Conservation (phyloP, 2,888 invertebrate species). For the Machimus atricapillus region DNA sequence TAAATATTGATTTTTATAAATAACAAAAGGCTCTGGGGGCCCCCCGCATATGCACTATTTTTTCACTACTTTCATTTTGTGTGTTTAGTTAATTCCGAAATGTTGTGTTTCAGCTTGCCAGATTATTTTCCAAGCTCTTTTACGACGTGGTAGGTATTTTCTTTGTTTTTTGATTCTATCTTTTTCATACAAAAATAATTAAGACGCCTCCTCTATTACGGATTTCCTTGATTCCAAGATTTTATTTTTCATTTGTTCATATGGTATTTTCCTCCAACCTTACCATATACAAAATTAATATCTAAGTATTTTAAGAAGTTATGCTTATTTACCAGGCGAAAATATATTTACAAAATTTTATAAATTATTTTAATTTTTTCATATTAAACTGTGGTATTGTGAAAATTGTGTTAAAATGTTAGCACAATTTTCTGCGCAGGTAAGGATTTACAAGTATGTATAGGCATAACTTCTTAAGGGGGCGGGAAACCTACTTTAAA, state of each 20-base stretch:
- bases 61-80: slow-evolving; percentile 8
- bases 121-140: background rate
- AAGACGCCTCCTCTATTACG: background rate
- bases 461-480: background rate
- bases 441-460: background rate
- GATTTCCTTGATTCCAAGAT: background rate
- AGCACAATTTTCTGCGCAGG: background rate
- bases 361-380: background rate
- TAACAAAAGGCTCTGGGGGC: background rate
- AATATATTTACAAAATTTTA: background rate
- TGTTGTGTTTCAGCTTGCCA: slow-evolving; percentile 29
- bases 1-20: background rate
- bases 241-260: background rate
- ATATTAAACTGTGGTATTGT: background rate
- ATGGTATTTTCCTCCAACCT: background rate
- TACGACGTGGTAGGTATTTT: slow-evolving; percentile 10
- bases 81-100: background rate
- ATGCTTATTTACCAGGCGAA: background rate
- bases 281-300: background rate
- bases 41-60: slow-evolving; percentile 24
- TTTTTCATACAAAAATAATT: background rate
- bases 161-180: background rate
- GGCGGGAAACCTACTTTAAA: no score
- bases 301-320: background rate
- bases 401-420: background rate